phyloP scores from a whole-genome alignment of 2,113 vertebrate species.

The Albula goreensis region DNA sequence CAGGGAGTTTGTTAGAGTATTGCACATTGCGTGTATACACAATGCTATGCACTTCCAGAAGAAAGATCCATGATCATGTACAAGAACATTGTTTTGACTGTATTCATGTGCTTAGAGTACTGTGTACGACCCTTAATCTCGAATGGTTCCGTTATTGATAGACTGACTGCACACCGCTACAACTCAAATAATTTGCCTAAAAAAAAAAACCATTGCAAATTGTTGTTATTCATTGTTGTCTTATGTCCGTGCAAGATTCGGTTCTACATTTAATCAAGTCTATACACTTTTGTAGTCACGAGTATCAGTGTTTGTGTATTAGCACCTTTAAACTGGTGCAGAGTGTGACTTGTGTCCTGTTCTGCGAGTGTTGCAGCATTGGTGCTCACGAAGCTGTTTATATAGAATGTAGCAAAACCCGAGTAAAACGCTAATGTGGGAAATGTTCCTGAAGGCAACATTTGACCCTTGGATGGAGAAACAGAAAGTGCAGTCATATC shows the following conservation, averaged over 20 bases:
- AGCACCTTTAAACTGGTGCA: neutral
- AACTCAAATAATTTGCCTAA: neutral
- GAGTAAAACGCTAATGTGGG: neutral
- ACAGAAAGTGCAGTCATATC: neutral
- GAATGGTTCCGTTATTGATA: neutral
- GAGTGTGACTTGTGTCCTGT: neutral
- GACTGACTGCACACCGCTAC: neutral
- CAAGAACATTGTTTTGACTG: neutral
- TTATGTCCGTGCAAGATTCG: neutral
- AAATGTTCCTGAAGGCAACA: neutral
- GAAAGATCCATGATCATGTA: neutral
- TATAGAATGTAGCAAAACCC: neutral
- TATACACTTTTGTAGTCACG: conserved; percentile 1
- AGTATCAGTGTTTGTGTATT: neutral
- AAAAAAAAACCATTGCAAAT: neutral
- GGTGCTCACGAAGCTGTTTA: neutral
- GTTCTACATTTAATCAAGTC: neutral
- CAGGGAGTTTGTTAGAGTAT: neutral
- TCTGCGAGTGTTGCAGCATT: neutral
- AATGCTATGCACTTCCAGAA: neutral
- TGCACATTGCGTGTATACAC: neutral
- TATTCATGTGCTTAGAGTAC: neutral
- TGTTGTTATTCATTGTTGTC: neutral
- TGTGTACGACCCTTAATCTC: neutral
- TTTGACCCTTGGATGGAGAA: neutral